A percentile compares a stretch with the other conserved stretches of the same genome.
phyloP scores from a whole-genome alignment of 2,797 vertebrate species.

The Lepus oiostolus region DNA sequence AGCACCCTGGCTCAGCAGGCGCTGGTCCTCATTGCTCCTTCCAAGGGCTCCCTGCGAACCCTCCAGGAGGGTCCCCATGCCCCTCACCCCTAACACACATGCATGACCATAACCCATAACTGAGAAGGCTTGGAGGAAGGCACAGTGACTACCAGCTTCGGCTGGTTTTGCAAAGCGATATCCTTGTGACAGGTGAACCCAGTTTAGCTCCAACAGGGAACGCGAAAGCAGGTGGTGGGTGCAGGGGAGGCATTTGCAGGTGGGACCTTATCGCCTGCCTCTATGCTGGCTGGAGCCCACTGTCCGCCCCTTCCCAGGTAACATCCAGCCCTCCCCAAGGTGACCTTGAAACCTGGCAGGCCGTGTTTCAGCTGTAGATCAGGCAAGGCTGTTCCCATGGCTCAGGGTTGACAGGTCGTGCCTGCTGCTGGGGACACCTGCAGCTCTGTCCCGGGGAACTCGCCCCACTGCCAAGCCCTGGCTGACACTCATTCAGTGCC shows the following conservation, averaged over 20 bases:
- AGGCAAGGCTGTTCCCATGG: background rate
- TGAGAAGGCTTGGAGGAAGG: background rate
- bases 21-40: background rate
- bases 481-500: too few species aligned
- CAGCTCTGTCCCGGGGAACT: background rate
- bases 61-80: background rate
- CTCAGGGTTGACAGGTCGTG: background rate
- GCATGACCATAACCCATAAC: background rate
- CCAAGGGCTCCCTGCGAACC: background rate
- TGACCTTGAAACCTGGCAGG: background rate
- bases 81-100: background rate
- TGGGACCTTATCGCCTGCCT: rapidly evolving
- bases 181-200: background rate
- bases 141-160: background rate
- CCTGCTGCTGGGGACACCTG: rapidly evolving
- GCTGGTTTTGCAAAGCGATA: background rate
- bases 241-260: background rate
- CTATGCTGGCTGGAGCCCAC: background rate
- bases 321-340: too few species aligned
- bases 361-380: background rate
- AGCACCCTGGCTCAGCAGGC: background rate
- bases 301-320: too few species aligned
- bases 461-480: background rate
- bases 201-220: rapidly evolving
- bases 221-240: rapidly evolving